These are phyloP conservation scores for Spinus olivaceus DNA, from an alignment of 2,797 vertebrate species.

Conservation along the genomic window DNA sequence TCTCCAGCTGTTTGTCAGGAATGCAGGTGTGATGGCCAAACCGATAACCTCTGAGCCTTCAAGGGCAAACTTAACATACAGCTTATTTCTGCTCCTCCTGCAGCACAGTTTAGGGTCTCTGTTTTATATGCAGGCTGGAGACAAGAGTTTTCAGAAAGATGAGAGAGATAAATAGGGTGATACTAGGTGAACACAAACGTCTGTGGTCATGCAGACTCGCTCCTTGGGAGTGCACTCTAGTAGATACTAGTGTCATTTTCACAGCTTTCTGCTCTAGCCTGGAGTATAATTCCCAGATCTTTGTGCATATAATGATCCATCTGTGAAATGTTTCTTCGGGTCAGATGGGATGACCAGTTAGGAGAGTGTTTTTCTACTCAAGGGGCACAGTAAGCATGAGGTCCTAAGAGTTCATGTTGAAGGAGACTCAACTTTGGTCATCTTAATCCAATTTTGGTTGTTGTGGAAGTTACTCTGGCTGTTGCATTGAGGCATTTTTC, in stretches of 20 bases:
- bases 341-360: background rate
- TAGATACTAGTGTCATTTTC: background rate
- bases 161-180: background rate
- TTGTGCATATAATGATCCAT: background rate
- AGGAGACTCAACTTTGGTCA: accelerated
- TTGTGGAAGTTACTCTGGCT: background rate
- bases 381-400: background rate
- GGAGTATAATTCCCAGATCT: background rate
- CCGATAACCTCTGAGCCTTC: constrained; percentile 31
- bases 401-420: background rate
- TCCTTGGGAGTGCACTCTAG: background rate
- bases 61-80: background rate
- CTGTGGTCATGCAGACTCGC: background rate
- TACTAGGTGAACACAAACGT: background rate
- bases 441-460: background rate
- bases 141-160: background rate
- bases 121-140: background rate
- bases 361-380: background rate
- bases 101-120: background rate
- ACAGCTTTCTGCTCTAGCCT: background rate
- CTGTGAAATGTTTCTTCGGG: background rate
- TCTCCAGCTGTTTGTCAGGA: constrained; percentile 49
- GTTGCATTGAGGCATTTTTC: background rate
- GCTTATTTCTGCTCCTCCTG: background rate
- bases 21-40: constrained; percentile 64